Base-by-base conservation (phyloP, 1,140 invertebrate genomes). In the Metaphire vulgaris region DNA sequence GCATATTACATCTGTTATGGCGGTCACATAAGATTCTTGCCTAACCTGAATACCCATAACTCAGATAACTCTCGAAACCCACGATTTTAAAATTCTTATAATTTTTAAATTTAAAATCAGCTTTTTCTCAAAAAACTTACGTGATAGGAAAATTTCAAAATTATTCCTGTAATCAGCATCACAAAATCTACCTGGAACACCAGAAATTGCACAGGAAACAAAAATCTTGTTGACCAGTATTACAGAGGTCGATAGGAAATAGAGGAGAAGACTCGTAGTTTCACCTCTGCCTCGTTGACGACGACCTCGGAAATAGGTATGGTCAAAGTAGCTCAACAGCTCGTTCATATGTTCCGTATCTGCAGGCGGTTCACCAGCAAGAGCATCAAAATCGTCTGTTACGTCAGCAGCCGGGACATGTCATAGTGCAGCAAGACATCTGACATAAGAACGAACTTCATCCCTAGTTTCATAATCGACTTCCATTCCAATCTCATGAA, bases 401-500 rank as follows among this genome's bases (percentile, higher is more conserved):
- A 72, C 70, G 33, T 72, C 30, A 2, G 12, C 29, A 14, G 29
- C 29, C 33, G 70, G 29, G 29, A 72, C 29, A 72, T 32, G n/a
- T 1, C 28, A 12, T 72, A 31, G n/a, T 33, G 70, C 70, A n/a
- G 70, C 29, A 32, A 72, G 33, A 33, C 29, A 72, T 2, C 70
- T 30, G 33, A 72, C 33, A 32, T 72, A 72, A 72, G 21, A 14
- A 32, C 70, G 2, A 32, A 72, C 33, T 32, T 72, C 70, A 33
- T 72, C 70, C 1, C 33, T 33, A 33, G 14, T 72, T 72, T 72
- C 70, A 72, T 72, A 72, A 32, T 32, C 12, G 14, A 33, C 29
- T 72, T 72, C 33, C 70, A 72, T 72, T 30, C 70, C 70, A 6
- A 72, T 30, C 33, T 72, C 30, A 2, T 79, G 72, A n/a, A 75